Percentiles rank a stretch among this genome's conserved stretches.
Conservation (phyloP, 2,797 vertebrate species). For the Pseudotriccus pelzelni region DNA sequence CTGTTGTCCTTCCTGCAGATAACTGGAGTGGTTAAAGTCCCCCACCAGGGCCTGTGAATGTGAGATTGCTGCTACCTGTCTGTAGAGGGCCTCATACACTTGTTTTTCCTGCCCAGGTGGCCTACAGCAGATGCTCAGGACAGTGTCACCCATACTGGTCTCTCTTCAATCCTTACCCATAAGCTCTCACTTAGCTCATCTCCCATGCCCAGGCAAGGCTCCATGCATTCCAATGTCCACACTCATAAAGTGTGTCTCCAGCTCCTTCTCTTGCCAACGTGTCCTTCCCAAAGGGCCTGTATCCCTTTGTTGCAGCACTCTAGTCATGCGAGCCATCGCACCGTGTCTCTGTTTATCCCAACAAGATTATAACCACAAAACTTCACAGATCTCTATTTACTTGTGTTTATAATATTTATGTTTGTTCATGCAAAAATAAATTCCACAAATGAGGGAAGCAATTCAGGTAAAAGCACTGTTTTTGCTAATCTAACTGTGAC, state of each 20-base stretch:
- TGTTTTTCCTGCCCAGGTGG: not conserved
- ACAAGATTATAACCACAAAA: not conserved
- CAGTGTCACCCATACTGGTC: not conserved
- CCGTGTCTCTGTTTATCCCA: not conserved
- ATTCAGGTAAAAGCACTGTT: not conserved
- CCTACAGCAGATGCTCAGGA: not conserved
- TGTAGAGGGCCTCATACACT: not conserved
- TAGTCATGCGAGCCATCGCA: not conserved
- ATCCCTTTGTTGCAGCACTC: not conserved
- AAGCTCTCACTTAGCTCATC: not conserved
- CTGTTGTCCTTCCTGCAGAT: not conserved
- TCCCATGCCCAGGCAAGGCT: not conserved
- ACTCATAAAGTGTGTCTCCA: not conserved
- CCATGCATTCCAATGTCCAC: not conserved
- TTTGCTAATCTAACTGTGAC: not conserved
- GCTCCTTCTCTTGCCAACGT: not conserved
- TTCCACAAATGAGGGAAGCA: not conserved
- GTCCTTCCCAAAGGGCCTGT: not conserved
- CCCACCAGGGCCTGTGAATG: rapidly evolving
- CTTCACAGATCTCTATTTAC: not conserved
- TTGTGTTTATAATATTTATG: not conserved
- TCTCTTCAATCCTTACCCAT: not conserved
- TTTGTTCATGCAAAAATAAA: not conserved
- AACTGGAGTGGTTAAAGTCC: not conserved
- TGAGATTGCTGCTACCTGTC: not conserved